Evolutionary conservation across 2,888 invertebrate species (phyloP), one percentile per base, ranked within the genome.

Genomic region (Phaonia tiefii): DNA sequence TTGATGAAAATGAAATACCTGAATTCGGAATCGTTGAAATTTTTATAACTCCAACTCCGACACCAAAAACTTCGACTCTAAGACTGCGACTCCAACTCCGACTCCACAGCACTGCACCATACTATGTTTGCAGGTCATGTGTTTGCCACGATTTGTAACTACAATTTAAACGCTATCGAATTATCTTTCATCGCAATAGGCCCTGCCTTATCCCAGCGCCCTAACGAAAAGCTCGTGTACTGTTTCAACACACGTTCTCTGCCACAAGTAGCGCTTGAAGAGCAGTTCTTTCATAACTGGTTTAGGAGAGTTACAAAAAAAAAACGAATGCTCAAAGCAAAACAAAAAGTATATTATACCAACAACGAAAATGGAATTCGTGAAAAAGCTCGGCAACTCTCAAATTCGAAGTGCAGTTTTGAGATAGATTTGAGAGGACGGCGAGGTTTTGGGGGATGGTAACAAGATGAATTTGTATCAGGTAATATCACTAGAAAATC

Each of bases 231-330:
- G 11, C 1, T 8, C 22, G n/a, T 8, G 37, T 1, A 17, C 42
- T 42, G 2, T 20, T 22, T 39, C 22, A 31, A 65, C 51, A 63
- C 75, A 72, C 72, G 56, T 81, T 54, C 22, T 25, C 69, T 74
- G 58, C 25, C 44, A 75, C 51, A 67, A 10, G 20, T 25, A 15
- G 17, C 39, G 22, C 44, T 31, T 69, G 22, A 67, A 69, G 75
- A 69, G 75, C 72, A 39, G 67, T 78, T 78, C 71, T 75, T 72
- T 75, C 56, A 75, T 72, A 81, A 81, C 81, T 81, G 81, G 81
- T 81, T 81, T 81, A 42, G 22, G n/a, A 22, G 71, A 71, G 60
- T 49, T 7, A 76, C 73, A 80, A 70, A 80, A 80, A 70, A 80
- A 63, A 63, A 42, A 7, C 42, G 42, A 63, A 42, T 31, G 67